A percentile compares a stretch with the other conserved stretches of the same genome.
Conservation (phyloP, 2,888 invertebrate species). For the Pseudolycoriella hygida region DNA sequence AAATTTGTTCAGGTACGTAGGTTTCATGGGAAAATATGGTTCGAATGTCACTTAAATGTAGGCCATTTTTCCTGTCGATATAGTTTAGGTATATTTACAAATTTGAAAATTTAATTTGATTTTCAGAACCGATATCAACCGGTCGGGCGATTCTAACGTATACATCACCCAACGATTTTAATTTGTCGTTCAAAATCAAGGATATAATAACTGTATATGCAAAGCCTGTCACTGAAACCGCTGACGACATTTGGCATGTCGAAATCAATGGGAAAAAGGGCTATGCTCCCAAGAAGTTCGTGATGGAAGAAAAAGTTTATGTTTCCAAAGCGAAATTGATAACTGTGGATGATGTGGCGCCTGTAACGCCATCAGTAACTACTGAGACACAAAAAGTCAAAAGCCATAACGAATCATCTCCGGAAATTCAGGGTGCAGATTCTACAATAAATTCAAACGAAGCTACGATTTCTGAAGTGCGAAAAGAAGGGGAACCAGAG, state of each 20-base stretch:
- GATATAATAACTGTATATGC: conserved; percentile 42
- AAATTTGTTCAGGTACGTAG: conserved; percentile 46
- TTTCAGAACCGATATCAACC: conserved; percentile 42
- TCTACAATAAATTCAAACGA: conserved; percentile 8
- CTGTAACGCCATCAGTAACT: neutral
- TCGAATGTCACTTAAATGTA: neutral
- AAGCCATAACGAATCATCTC: neutral
- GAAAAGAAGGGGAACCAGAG: neutral
- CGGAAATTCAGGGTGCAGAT: neutral
- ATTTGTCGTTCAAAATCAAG: conserved; percentile 42
- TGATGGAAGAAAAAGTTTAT: conserved; percentile 41
- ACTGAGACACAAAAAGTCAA: neutral
- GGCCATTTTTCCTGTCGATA: conserved; percentile 11
- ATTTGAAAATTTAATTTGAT: neutral
- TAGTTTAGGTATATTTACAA: neutral
- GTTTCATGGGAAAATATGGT: neutral
- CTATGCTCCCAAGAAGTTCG: conserved; percentile 38
- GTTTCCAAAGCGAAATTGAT: conserved; percentile 21
- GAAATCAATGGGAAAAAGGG: conserved; percentile 49
- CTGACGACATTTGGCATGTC: conserved; percentile 44
- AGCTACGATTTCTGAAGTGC: neutral
- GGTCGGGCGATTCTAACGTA: conserved; percentile 35
- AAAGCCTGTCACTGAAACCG: conserved; percentile 45
- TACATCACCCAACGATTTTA: conserved; percentile 32
- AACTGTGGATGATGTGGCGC: conserved; percentile 29